Conservation (phyloP, 1,140 invertebrate species). For the Halesus radiatus region DNA sequence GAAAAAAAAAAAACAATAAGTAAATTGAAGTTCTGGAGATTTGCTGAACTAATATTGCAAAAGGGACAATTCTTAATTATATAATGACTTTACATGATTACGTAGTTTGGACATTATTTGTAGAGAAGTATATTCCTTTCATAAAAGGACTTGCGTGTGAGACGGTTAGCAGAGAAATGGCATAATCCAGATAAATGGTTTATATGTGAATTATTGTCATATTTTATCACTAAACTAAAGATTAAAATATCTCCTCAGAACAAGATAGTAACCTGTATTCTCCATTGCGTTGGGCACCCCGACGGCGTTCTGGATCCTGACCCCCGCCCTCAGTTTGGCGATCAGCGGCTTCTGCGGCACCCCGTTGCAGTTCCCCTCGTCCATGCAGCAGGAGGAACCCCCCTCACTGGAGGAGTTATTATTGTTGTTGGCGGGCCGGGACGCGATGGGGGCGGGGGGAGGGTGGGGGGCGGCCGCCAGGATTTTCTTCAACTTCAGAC, state of each 20-base stretch:
- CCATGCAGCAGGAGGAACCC: constrained; percentile 58
- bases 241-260: too few species aligned
- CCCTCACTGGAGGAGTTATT: constrained; percentile 64
- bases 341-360: constrained; percentile 70
- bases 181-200: too few species aligned
- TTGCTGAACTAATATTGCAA: not conserved
- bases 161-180: too few species aligned
- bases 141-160: too few species aligned
- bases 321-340: constrained; percentile 78
- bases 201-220: too few species aligned
- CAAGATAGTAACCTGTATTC: constrained; percentile 73
- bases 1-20: not conserved
- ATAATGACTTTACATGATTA: too few species aligned
- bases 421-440: constrained; percentile 1
- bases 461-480: not conserved
- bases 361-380: constrained; percentile 59
- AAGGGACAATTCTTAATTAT: not conserved
- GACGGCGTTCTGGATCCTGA: constrained; percentile 76
- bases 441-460: not conserved
- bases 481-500: constrained; percentile 48
- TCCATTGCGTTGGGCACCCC: constrained; percentile 68
- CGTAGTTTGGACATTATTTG: too few species aligned
- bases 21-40: too few species aligned
- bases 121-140: too few species aligned
- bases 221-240: too few species aligned